Percentiles rank a stretch among this genome's conserved stretches.
Evolutionary conservation across 2,888 invertebrate species (phyloP).

Genomic region (Eustalomyia histrio): DNA sequence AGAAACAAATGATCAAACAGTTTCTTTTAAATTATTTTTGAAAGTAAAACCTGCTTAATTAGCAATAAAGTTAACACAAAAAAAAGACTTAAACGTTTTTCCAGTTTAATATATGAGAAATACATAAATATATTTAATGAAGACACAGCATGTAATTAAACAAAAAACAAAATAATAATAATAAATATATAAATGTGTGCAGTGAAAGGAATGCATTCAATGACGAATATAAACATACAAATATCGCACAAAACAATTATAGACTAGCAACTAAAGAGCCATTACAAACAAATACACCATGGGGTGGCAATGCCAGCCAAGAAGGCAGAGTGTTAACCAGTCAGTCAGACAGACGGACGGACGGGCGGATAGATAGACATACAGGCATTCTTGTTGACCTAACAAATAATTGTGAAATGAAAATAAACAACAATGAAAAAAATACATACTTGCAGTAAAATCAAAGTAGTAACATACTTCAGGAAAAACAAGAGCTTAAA

Average conservation of each 20-base stretch:
- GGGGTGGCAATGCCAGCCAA: conserved; percentile 54
- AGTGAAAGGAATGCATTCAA: conserved; percentile 60
- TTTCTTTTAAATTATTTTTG: conserved; percentile 21
- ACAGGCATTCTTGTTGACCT: conserved; percentile 39
- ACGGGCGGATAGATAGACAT: no score
- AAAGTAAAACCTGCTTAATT: conserved; percentile 57
- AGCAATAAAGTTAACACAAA: conserved; percentile 28
- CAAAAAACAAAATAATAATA: conserved; percentile 35
- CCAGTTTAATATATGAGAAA: conserved; percentile 42
- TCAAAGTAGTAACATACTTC: neutral
- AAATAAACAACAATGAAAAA: conserved; percentile 20
- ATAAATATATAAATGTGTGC: conserved; percentile 31
- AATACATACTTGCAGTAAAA: conserved; percentile 1
- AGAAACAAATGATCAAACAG: no score
- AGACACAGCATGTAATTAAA: conserved; percentile 65
- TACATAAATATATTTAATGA: conserved; percentile 62
- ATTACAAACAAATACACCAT: conserved; percentile 55
- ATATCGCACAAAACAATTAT: conserved; percentile 32
- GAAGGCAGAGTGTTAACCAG: conserved; percentile 31
- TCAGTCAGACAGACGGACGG: no score
- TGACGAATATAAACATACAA: conserved; percentile 8
- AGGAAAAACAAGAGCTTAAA: neutral
- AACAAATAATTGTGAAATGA: conserved; percentile 49
- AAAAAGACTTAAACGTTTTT: conserved; percentile 1
- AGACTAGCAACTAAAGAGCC: conserved; percentile 53